phyloP scores from a whole-genome alignment of 2,797 vertebrate genomes.

The Sarcoramphus papa region DNA sequence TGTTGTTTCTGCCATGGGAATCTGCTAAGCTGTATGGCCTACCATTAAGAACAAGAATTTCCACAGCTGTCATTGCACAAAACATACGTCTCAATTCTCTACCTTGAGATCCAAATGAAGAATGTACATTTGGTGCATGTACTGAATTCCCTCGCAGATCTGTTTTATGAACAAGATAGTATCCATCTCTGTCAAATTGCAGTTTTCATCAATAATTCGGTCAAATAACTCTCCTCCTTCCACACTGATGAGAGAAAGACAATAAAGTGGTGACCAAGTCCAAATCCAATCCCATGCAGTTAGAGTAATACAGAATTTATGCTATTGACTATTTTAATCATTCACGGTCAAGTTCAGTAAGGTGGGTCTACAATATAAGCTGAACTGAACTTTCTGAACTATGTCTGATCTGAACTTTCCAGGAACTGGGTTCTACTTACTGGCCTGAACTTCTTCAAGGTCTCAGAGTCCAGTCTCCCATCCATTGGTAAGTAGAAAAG shows the following conservation, averaged over 20 bases:
- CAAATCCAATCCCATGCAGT: background rate
- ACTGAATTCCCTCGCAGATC: constrained; percentile 91
- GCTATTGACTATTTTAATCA: background rate
- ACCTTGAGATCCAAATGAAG: constrained; percentile 97
- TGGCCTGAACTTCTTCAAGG: background rate
- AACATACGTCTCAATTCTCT: background rate
- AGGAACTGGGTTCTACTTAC: background rate
- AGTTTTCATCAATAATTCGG: constrained; percentile 84
- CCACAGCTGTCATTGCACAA: background rate
- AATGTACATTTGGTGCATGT: constrained; percentile 98
- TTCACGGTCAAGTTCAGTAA: background rate
- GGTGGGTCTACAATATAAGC: background rate
- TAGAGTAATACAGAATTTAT: background rate
- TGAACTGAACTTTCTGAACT: background rate
- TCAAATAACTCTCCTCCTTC: constrained; percentile 96
- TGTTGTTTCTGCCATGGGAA: background rate
- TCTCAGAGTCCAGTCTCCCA: background rate
- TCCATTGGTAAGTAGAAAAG: rapidly evolving
- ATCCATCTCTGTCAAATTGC: constrained; percentile 84
- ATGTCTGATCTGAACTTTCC: background rate
- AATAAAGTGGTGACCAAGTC: background rate
- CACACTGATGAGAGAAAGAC: constrained; percentile 75
- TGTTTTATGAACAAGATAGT: constrained; percentile 89
- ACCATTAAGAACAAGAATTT: background rate
- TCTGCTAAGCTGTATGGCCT: background rate